Percentiles rank a stretch among this genome's conserved stretches.
phyloP scores from a whole-genome alignment of 1,140 invertebrate genomes.

The roundworm (Caenorhabditis elegans) region DNA sequence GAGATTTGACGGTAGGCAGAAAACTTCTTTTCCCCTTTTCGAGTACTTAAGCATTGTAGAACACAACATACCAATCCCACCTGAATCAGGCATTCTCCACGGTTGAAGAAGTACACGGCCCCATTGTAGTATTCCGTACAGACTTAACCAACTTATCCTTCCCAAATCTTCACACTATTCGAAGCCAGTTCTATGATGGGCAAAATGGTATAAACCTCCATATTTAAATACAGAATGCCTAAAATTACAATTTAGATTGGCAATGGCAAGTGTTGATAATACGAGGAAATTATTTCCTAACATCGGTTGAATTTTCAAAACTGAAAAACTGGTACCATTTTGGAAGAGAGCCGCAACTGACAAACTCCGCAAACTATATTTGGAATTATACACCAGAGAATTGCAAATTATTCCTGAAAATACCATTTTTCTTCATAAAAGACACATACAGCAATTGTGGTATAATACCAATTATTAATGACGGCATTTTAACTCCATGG shows the following conservation, averaged over 20 bases:
- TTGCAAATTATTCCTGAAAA: background rate
- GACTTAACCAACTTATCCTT: constrained; percentile 8
- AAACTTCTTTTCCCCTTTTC: background rate
- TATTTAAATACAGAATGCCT: too few relatives aligned
- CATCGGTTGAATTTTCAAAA: background rate
- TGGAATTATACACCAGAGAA: background rate
- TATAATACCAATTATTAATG: background rate
- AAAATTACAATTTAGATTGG: background rate
- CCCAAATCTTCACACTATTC: background rate
- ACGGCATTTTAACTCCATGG: background rate
- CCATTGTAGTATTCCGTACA: background rate
- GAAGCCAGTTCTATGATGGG: background rate
- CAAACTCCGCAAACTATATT: background rate
- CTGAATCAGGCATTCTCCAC: background rate
- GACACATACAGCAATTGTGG: background rate
- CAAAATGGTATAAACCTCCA: background rate
- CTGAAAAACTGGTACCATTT: background rate
- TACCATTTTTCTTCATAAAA: background rate
- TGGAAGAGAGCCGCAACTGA: background rate
- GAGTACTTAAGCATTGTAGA: too few relatives aligned
- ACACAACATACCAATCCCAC: background rate
- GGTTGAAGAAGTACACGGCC: background rate
- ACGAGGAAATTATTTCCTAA: background rate
- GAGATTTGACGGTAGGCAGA: background rate
- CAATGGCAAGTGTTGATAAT: background rate